Evolutionary conservation across 2,888 invertebrate species (phyloP).

Genomic region (Drosophila parthenogenetica): DNA sequence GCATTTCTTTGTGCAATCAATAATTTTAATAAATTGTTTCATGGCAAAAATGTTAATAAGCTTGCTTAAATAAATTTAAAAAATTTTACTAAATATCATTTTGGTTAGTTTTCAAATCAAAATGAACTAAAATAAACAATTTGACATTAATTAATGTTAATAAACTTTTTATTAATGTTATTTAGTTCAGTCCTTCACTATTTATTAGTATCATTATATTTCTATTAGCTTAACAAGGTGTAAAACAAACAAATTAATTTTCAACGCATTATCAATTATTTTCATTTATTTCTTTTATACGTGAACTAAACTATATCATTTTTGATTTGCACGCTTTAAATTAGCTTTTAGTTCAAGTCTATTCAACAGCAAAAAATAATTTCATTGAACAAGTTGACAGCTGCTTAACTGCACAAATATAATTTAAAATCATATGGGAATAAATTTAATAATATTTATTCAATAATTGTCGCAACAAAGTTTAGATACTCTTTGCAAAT

Average conservation of each 20-base stretch:
- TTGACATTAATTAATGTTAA: constrained; percentile 2
- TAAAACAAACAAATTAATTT: constrained; percentile 13
- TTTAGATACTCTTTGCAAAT: too few relatives aligned
- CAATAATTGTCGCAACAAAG: too few relatives aligned
- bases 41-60: too few relatives aligned
- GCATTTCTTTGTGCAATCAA: neutral
- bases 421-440: too few relatives aligned
- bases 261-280: constrained; percentile 16
- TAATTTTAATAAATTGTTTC: neutral
- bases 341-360: neutral
- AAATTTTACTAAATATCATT: too few relatives aligned
- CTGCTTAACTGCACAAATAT: constrained; percentile 21
- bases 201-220: constrained; percentile 8
- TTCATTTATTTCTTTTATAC: neutral
- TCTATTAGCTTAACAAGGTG: constrained; percentile 27
- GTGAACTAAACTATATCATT: constrained; percentile 2
- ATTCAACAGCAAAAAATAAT: neutral
- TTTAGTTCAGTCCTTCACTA: neutral
- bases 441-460: too few relatives aligned
- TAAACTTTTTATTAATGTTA: constrained; percentile 1
- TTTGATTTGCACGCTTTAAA: neutral
- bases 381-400: constrained; percentile 19
- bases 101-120: too few relatives aligned
- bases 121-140: neutral
- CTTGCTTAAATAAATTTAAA: too few relatives aligned